Conservation (phyloP, 2,113 vertebrate species). For the Gallinago undulata region DNA sequence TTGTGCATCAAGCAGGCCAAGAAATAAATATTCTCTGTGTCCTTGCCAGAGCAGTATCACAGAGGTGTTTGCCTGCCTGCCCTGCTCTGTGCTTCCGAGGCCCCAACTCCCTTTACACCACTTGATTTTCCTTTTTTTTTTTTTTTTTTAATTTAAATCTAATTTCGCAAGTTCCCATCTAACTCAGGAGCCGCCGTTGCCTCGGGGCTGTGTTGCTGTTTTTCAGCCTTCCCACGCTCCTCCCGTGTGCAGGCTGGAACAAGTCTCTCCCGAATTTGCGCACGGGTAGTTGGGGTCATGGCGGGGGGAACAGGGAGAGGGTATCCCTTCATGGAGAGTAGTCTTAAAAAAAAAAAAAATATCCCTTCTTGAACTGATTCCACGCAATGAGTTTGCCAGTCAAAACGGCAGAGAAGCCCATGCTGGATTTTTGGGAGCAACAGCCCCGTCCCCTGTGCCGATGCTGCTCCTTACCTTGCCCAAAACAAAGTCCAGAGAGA, state of each 20-base stretch:
- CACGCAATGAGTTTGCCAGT: background rate
- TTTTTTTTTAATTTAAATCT: slow-evolving; percentile 10
- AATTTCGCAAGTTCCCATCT: slow-evolving; percentile 24
- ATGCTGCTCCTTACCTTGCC: background rate
- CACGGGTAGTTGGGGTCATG: background rate
- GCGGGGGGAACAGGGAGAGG: background rate
- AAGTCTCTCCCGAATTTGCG: background rate
- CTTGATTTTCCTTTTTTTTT: background rate
- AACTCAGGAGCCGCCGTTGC: background rate
- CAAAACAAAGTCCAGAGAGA: background rate
- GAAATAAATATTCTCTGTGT: background rate
- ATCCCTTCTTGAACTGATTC: background rate
- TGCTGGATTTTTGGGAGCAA: background rate
- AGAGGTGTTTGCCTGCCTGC: background rate
- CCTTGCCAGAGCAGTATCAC: background rate
- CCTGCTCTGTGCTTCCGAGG: background rate
- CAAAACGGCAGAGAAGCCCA: background rate
- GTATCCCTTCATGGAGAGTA: accelerated
- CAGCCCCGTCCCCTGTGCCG: accelerated
- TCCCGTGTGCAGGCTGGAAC: background rate
- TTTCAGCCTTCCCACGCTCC: background rate
- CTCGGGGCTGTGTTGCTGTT: slow-evolving; percentile 30
- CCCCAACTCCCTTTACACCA: background rate
- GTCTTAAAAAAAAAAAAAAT: background rate
- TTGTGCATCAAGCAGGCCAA: background rate